These are phyloP conservation scores for Metridium senile DNA, from an alignment of 92 coral and sea anemone species.

Conservation along the genomic window DNA sequence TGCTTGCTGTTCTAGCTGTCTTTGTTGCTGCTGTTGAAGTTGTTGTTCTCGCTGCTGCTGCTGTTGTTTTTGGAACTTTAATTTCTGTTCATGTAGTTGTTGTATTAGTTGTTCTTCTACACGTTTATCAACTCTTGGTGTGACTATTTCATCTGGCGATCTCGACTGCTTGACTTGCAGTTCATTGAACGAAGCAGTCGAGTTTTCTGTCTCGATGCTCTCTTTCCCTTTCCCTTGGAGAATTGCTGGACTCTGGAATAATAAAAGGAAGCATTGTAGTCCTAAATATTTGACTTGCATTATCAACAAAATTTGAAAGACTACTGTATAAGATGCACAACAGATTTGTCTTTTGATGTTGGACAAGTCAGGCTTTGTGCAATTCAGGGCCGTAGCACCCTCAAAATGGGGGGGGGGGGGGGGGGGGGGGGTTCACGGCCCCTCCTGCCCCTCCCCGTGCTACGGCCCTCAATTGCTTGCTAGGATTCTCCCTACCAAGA, in stretches of 20 bases:
- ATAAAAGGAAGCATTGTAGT: neutral
- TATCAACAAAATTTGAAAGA: no score
- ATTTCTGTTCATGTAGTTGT: conserved; percentile 2
- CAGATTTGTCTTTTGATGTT: no score
- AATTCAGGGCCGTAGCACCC: no score
- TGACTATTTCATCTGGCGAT: conserved; percentile 4
- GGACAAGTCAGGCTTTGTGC: no score
- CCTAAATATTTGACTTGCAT: neutral
- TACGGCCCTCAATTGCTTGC: no score
- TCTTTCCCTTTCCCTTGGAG: conserved; percentile 45
- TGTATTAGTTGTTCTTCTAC: conserved; percentile 14
- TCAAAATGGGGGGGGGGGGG: no score
- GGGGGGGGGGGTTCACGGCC: no score
- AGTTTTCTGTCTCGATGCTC: conserved; percentile 16
- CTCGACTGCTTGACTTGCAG: neutral
- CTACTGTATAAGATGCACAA: no score
- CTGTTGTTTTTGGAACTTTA: neutral
- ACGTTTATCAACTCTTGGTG: conserved; percentile 7
- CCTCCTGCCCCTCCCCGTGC: no score
- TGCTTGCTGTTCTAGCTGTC: neutral
- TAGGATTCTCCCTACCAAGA: no score
- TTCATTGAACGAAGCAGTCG: neutral
- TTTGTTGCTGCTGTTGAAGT: neutral
- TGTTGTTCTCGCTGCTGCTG: neutral
- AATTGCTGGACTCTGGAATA: conserved; percentile 58